Conservation (phyloP, 2,797 vertebrate genomes). For the Enteromius radiatus region DNA sequence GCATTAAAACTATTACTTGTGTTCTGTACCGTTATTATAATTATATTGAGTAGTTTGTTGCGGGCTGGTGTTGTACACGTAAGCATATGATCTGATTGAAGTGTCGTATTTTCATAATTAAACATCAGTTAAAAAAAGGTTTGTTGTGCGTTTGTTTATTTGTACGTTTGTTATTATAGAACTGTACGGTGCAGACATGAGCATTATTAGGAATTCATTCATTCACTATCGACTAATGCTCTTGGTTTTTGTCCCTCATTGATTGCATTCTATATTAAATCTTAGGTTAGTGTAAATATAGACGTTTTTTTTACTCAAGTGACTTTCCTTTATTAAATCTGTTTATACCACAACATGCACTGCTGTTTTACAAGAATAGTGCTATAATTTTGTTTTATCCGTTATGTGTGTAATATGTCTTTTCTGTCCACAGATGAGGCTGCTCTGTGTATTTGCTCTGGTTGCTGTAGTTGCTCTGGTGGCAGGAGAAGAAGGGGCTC, state of each 20-base stretch:
- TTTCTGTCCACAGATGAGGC: conserved; percentile 80
- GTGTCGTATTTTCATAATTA: no score
- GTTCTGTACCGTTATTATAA: not conserved
- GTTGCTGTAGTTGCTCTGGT: conserved; percentile 72
- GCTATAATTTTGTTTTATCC: no score
- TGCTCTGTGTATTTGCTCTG: conserved; percentile 63
- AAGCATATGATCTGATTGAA: not conserved
- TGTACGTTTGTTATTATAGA: not conserved
- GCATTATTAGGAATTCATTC: not conserved
- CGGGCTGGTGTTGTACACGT: conserved; percentile 6
- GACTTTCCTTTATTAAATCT: not conserved
- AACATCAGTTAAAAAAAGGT: no score
- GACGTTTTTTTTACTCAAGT: not conserved
- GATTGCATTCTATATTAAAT: no score
- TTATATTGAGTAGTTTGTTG: not conserved
- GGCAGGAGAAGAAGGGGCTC: conserved; percentile 87
- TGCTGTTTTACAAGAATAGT: no score
- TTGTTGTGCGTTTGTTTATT: no score
- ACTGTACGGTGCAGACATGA: not conserved
- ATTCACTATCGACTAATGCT: no score
- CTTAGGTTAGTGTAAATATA: not conserved
- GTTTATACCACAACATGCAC: no score
- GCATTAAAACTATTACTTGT: not conserved
- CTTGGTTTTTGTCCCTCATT: not conserved
- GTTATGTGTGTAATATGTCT: no score